Evolutionary conservation across 2,113 vertebrate genomes (phyloP), one percentile per base, ranked within the genome.

Genomic region (Platichthys stellatus): DNA sequence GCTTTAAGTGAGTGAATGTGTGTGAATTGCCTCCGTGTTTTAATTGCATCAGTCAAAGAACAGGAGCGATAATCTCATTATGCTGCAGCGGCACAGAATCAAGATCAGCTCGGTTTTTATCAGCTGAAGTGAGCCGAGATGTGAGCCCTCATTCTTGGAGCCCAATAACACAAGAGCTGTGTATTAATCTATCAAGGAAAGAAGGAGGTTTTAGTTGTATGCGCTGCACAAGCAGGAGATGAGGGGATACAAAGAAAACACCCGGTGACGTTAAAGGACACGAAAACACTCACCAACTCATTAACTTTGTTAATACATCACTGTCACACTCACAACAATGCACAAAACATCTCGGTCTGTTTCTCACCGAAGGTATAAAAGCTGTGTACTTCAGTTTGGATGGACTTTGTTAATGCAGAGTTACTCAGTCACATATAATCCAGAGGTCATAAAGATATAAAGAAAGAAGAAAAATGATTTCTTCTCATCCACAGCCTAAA

Each of bases 11-110:
- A 76, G 83, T 82, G 63, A 83, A 83, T 84, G 69, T 74, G 69
- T 72, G 86, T 81, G 76, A 90, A 90, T 86, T 82, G 85, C 75
- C 75, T 72, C 84, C 74, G 54, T 71, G 65, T 86, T 90, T 90
- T 92, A 93, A 94, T 92, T 88, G 76, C 88, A 91, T 93, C 91
- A 92, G 72, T 69, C 74, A 74, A 65, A 67, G 72, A 83, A 78
- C 23, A 74, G 62, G 54, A 71, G 15, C 59, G 54, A 51, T 92
- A 94, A 93, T 93, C 90, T 83, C 83, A 89, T 92, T 87, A 43
- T 3, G 83, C 72, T 84, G 81, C 63, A 58, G 81, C 73, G 53
- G 54, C 45, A 49, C 14, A 69, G 85, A 82, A 71, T 76, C 60
- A 84, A 78, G 81, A 77, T 66, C 73, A 66, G 40, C 15, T 69